Conservation (phyloP, 2,113 vertebrate genomes). For the Dendrocopos noguchii region DNA sequence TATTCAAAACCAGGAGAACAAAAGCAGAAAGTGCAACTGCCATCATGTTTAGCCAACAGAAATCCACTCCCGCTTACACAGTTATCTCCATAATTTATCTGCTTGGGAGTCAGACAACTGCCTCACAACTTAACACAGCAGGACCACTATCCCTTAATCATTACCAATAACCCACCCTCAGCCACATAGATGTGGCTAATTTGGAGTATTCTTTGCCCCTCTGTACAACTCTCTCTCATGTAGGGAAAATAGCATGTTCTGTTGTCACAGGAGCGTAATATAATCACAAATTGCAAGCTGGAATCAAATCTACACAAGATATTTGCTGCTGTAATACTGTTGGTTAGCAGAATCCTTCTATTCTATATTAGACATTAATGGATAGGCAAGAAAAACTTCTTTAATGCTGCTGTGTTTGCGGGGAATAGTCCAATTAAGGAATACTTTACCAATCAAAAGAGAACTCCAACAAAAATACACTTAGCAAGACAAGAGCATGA, state of each 20-base stretch:
- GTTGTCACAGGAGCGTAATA: conserved; percentile 40
- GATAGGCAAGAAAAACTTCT: neutral
- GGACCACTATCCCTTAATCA: conserved; percentile 56
- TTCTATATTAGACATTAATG: neutral
- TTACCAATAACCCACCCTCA: conserved; percentile 54
- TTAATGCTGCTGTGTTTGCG: neutral
- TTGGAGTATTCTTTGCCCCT: conserved; percentile 32
- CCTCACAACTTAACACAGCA: conserved; percentile 52
- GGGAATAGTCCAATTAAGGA: neutral
- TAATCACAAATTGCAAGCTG: conserved; percentile 57
- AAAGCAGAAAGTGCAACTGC: conserved; percentile 38
- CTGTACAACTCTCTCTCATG: conserved; percentile 28
- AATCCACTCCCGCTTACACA: conserved; percentile 45
- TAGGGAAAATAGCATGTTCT: conserved; percentile 55
- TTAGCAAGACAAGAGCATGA: neutral
- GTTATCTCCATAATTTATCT: neutral
- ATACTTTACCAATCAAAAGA: neutral
- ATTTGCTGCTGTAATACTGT: neutral
- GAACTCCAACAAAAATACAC: neutral
- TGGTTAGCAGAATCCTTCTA: neutral
- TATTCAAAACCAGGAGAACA: conserved; percentile 62
- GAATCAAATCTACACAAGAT: neutral
- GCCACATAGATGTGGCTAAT: neutral
- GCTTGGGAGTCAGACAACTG: conserved; percentile 40
- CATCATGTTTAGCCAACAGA: conserved; percentile 52